Base-by-base conservation (phyloP, 1,140 invertebrate species). In the Lerema accius region DNA sequence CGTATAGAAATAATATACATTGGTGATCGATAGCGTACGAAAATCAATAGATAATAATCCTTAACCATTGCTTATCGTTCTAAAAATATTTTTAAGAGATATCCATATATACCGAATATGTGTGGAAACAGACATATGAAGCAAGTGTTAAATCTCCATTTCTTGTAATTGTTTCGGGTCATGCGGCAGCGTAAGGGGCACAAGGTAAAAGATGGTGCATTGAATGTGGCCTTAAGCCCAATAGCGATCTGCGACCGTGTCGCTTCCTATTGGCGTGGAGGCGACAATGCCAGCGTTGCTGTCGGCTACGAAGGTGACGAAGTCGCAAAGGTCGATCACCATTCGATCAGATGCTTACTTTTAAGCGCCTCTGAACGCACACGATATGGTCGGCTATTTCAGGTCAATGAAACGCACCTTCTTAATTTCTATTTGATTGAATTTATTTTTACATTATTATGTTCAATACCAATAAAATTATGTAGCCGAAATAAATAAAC, bases 151-250 rank as follows among this genome's bases (percentile, higher is more conserved):
- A 42, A 50, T 62, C 9, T 32, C 7, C 45, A 48, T 69, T 40
- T 56, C 39, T 53, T 64, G 70, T 68, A 32, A 32, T 69, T 60
- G 77, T 85, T 90, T 87, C 72, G 86, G 86, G 84, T 90, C 86
- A 89, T 71, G 74, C 73, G 56, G 75, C 71, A 71, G 67, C 67
- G 69, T 84, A 90, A 90, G 86, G 84, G 73, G 88, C 80, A 90
- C 88, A 90, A 89, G 88, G 88, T 88, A 84, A 90, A 89, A 90
- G 88, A 90, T 90, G 88, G 88, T 89, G 86, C 88, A 90, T 89
- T 90, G 86, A 89, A 82, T 84, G 81, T 74, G 88, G 80, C 88
- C 88, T 90, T 87, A 90, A 80, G 84, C 86, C 86, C 86, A 90
- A 90, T 90, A 90, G 86, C 84, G 73, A 84, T 84, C 82, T 85